These are phyloP conservation scores for Dynastes grantii DNA, from an alignment of 2,888 invertebrate species.

Conservation along the genomic window DNA sequence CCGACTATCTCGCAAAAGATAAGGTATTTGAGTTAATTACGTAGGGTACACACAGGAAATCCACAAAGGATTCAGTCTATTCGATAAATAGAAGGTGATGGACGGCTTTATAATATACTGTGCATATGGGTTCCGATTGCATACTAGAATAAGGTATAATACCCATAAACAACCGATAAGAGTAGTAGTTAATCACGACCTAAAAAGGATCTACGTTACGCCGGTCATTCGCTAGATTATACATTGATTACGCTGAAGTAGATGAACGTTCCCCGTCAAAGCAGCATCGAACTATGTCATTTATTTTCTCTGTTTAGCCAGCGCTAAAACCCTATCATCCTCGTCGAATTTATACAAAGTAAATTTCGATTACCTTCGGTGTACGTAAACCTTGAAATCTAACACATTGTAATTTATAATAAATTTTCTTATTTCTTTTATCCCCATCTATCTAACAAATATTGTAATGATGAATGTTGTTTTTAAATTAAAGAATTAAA, in stretches of 20 bases:
- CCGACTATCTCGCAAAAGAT: neutral
- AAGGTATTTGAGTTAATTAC: slow-evolving; percentile 15
- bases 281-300: slow-evolving; percentile 14
- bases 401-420: no score
- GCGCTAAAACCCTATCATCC: neutral
- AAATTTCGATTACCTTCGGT: neutral
- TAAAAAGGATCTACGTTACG: slow-evolving; percentile 58
- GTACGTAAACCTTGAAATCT: no score
- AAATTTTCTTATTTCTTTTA: no score
- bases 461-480: no score
- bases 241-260: slow-evolving; percentile 56
- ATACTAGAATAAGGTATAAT: slow-evolving; percentile 16
- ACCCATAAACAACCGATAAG: slow-evolving; percentile 31
- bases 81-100: slow-evolving; percentile 59
- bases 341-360: slow-evolving; percentile 20
- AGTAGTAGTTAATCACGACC: slow-evolving; percentile 58
- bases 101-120: slow-evolving; percentile 56
- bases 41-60: slow-evolving; percentile 43
- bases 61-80: slow-evolving; percentile 52
- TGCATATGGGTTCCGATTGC: neutral
- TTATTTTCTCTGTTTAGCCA: neutral
- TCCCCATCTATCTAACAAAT: no score
- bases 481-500: no score
- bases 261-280: slow-evolving; percentile 47
- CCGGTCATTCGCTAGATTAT: slow-evolving; percentile 56